Percentiles rank a stretch among this genome's conserved stretches.
Conservation (phyloP, 1,140 invertebrate genomes). For the Cryptotermes secundus region DNA sequence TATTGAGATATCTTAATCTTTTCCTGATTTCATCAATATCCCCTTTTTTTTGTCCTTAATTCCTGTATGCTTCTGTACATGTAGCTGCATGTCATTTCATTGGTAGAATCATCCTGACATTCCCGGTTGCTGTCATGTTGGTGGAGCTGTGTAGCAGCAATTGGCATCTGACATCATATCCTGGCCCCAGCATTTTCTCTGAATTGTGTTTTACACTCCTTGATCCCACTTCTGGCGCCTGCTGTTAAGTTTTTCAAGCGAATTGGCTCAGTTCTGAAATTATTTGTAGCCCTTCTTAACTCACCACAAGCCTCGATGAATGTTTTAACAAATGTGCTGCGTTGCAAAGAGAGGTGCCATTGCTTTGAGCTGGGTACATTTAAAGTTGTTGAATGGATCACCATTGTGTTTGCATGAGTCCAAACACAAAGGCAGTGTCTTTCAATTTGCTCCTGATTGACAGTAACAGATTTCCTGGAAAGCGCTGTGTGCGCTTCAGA, state of each 20-base stretch:
- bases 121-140: too few relatives aligned
- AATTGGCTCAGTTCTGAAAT: neutral
- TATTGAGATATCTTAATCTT: too few relatives aligned
- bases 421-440: neutral
- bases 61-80: too few relatives aligned
- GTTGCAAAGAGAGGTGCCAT: neutral
- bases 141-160: neutral
- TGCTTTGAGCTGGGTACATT: neutral
- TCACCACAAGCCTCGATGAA: neutral
- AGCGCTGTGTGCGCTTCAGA: neutral
- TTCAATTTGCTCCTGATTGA: too few relatives aligned
- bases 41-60: too few relatives aligned
- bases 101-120: too few relatives aligned
- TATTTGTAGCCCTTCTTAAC: neutral
- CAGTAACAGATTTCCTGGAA: neutral
- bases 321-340: too few relatives aligned
- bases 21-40: too few relatives aligned
- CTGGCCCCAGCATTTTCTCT: neutral
- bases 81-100: too few relatives aligned
- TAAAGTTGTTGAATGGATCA: neutral
- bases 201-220: neutral
- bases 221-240: neutral
- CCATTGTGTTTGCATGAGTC: neutral
- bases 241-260: too few relatives aligned
- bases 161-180: constrained; percentile 5